These are phyloP conservation scores for Drosophila hawaiiensis DNA, from an alignment of 2,888 invertebrate genomes.

Conservation along the genomic window DNA sequence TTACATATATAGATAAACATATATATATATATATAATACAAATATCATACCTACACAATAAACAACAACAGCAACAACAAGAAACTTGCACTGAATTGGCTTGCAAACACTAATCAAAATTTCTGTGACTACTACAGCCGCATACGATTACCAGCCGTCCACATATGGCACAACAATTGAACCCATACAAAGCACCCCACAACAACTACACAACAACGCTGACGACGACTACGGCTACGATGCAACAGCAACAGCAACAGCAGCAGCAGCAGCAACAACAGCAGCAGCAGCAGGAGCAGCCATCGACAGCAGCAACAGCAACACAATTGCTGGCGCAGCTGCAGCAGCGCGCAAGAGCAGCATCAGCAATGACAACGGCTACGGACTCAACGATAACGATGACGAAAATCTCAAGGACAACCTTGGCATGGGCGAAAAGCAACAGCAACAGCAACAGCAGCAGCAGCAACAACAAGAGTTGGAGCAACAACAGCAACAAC, in stretches of 20 bases:
- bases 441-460: slow-evolving; percentile 74
- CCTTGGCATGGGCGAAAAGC: slow-evolving; percentile 83
- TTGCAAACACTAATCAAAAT: slow-evolving; percentile 70
- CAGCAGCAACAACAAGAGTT: slow-evolving; percentile 52
- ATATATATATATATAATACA: slow-evolving; percentile 4
- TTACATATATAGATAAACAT: background rate
- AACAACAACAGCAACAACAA: slow-evolving; percentile 13
- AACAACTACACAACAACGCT: slow-evolving; percentile 70
- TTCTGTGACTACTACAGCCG: slow-evolving; percentile 79
- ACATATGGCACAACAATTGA: slow-evolving; percentile 83
- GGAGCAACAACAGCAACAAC: slow-evolving; percentile 65
- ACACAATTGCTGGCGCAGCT: slow-evolving; percentile 56
- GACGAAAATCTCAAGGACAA: slow-evolving; percentile 85
- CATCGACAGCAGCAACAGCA: slow-evolving; percentile 29
- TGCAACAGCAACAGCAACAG: slow-evolving; percentile 29
- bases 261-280: slow-evolving; percentile 37
- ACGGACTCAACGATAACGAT: slow-evolving; percentile 82
- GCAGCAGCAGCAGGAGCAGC: slow-evolving; percentile 33
- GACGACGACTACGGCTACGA: slow-evolving; percentile 75
- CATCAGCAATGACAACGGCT: slow-evolving; percentile 52
- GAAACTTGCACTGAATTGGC: slow-evolving; percentile 56
- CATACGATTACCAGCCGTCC: slow-evolving; percentile 85
- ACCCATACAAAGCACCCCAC: slow-evolving; percentile 73
- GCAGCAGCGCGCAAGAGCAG: slow-evolving; percentile 53
- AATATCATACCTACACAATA: background rate